phyloP scores from a whole-genome alignment of 2,113 vertebrate genomes.

The Datnioides undecimradiatus region DNA sequence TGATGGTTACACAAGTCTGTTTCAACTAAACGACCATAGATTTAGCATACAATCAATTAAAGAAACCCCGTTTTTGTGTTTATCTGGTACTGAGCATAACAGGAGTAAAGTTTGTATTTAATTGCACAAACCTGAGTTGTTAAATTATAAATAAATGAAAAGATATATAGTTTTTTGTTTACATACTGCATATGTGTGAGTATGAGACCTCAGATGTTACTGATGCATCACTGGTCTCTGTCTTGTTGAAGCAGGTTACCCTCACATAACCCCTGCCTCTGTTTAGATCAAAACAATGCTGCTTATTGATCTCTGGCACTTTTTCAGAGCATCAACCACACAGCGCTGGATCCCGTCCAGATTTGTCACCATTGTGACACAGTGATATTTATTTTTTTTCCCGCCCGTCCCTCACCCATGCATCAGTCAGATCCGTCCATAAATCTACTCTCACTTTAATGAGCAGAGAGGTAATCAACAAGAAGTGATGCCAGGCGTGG shows the following conservation, averaged over 20 bases:
- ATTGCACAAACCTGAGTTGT: not conserved
- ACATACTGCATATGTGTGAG: not conserved
- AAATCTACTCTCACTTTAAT: conserved; percentile 68
- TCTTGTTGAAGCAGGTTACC: conserved; percentile 16
- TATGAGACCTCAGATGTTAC: too few species aligned
- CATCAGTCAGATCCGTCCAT: conserved; percentile 58
- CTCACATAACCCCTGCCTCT: not conserved
- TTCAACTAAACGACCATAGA: too few species aligned
- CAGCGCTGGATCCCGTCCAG: not conserved
- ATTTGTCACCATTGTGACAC: conserved; percentile 34
- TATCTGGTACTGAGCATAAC: not conserved
- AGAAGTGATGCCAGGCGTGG: conserved; percentile 63
- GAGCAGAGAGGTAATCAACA: conserved; percentile 73
- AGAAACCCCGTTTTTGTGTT: not conserved
- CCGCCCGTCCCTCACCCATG: not conserved
- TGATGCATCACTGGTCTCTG: not conserved
- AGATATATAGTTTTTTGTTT: not conserved
- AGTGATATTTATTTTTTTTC: not conserved
- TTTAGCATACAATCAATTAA: not conserved
- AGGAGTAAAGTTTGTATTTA: not conserved
- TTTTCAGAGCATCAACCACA: conserved; percentile 13
- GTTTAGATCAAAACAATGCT: conserved; percentile 15
- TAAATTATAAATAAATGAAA: not conserved
- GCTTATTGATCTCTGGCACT: conserved; percentile 3
- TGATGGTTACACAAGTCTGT: not conserved